phyloP scores from a whole-genome alignment of 2,888 invertebrate species.

The Zelleria hepariella region DNA sequence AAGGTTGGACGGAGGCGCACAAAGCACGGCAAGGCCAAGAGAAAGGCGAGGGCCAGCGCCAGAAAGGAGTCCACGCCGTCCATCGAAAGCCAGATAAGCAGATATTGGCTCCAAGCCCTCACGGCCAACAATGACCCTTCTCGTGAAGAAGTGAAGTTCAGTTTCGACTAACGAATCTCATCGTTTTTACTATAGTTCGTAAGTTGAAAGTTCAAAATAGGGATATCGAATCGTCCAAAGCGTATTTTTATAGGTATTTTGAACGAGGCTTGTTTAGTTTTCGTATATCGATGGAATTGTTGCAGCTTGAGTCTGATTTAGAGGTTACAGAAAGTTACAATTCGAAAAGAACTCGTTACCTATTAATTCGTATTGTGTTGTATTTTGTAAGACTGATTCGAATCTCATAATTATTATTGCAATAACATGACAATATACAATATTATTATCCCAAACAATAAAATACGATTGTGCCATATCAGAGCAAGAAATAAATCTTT shows the following conservation, averaged over 20 bases:
- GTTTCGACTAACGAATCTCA: slow-evolving; percentile 43
- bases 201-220: slow-evolving; percentile 39
- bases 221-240: slow-evolving; percentile 17
- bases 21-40: slow-evolving; percentile 55
- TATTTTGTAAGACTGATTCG: slow-evolving; percentile 41
- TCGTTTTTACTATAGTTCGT: slow-evolving; percentile 16
- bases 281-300: too few relatives aligned
- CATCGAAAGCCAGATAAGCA: slow-evolving; percentile 83
- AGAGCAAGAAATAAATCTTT: slow-evolving; percentile 20
- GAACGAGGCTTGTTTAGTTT: too few relatives aligned
- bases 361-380: neutral
- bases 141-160: slow-evolving; percentile 65
- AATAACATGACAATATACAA: slow-evolving; percentile 6
- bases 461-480: slow-evolving; percentile 7
- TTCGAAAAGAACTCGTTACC: neutral
- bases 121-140: slow-evolving; percentile 71
- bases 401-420: slow-evolving; percentile 27
- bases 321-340: too few relatives aligned
- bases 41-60: slow-evolving; percentile 51
- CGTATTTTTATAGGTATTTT: slow-evolving; percentile 9
- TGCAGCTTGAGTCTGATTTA: too few relatives aligned
- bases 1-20: slow-evolving; percentile 72
- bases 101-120: slow-evolving; percentile 76
- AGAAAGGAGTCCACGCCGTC: slow-evolving; percentile 82
- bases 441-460: too few relatives aligned